Evolutionary conservation across 1,140 invertebrate species (phyloP).

Genomic region (Drosophila ambigua): DNA sequence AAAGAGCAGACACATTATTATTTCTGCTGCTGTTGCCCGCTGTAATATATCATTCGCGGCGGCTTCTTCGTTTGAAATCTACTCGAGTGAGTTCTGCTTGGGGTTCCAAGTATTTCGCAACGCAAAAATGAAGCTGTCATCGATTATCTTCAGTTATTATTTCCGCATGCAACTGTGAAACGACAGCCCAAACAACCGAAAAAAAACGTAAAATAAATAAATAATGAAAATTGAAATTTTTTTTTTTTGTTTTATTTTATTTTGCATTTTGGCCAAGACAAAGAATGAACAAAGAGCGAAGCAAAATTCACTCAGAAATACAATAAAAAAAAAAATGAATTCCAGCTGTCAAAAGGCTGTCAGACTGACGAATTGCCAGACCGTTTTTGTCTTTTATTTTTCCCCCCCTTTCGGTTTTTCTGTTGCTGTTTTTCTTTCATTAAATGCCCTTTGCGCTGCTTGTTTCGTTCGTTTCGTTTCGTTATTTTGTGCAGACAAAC

Average conservation of each 20-base stretch:
- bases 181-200: background rate
- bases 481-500: conserved; percentile 25
- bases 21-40: too few species aligned
- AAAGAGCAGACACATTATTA: too few species aligned
- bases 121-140: conserved; percentile 37
- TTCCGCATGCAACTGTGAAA: conserved; percentile 61
- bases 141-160: conserved; percentile 48
- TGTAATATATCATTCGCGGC: background rate
- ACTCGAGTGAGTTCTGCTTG: too few species aligned
- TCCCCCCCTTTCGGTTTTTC: conserved; percentile 15
- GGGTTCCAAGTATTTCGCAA: conserved; percentile 1
- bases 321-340: conserved; percentile 27
- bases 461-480: conserved; percentile 34
- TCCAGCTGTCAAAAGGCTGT: conserved; percentile 62
- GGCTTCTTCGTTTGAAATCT: background rate
- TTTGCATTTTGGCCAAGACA: conserved; percentile 28
- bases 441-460: conserved; percentile 42
- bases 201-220: conserved; percentile 35
- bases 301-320: conserved; percentile 47
- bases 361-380: conserved; percentile 58
- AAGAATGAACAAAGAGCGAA: conserved; percentile 55
- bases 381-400: conserved; percentile 51
- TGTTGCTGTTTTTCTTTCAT: conserved; percentile 30
- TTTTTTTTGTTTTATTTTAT: background rate
- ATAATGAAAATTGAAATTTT: conserved; percentile 52